Evolutionary conservation across 2,888 invertebrate genomes (phyloP).

Genomic region (Pardosa pseudoannulata): DNA sequence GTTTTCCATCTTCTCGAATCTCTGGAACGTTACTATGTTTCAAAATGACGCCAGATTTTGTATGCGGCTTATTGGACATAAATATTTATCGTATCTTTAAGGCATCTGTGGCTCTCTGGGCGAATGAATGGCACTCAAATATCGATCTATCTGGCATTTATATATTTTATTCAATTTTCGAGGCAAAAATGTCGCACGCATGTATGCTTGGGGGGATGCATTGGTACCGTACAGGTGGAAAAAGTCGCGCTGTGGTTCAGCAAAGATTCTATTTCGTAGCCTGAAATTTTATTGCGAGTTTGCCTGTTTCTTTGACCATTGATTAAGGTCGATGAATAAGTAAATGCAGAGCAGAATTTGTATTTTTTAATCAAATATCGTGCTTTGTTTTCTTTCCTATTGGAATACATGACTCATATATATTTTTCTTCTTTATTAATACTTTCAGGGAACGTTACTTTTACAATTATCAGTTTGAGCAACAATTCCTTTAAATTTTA

Average conservation of each 20-base stretch:
- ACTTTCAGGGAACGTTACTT: too few relatives aligned
- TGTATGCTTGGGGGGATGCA: not conserved
- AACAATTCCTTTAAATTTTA: too few relatives aligned
- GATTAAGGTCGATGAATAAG: too few relatives aligned
- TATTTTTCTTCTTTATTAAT: too few relatives aligned
- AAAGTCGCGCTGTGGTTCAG: not conserved
- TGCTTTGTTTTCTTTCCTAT: too few relatives aligned
- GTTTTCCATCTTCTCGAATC: not conserved
- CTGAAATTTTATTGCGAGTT: not conserved
- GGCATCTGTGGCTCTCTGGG: slow-evolving; percentile 13
- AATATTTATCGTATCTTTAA: slow-evolving; percentile 41
- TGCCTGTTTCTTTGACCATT: too few relatives aligned
- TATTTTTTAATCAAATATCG: too few relatives aligned
- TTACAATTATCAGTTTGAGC: too few relatives aligned
- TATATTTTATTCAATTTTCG: slow-evolving; percentile 42
- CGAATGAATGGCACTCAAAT: slow-evolving; percentile 9
- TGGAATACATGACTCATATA: too few relatives aligned
- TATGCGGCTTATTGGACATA: slow-evolving; percentile 17
- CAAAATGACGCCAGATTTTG: not conserved
- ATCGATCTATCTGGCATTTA: slow-evolving; percentile 21
- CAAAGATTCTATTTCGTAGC: not conserved
- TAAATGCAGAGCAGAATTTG: too few relatives aligned
- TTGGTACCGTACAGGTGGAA: not conserved
- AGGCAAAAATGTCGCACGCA: slow-evolving; percentile 23
- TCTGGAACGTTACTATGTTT: not conserved